Conservation (phyloP, 2,797 vertebrate genomes). For the Acanthurus leucopareius region DNA sequence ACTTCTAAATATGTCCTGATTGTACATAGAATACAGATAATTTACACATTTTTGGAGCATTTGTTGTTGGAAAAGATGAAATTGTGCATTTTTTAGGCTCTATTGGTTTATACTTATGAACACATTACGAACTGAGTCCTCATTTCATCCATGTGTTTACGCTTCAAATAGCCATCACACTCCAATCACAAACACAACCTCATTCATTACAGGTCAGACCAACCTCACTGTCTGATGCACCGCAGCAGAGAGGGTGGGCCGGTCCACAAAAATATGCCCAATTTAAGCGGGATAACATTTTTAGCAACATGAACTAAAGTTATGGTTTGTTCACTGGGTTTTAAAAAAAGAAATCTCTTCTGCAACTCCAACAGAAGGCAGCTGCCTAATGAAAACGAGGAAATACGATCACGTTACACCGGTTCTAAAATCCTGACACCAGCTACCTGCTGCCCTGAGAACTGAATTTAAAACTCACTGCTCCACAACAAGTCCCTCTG, state of each 20-base stretch:
- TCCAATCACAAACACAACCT: slow-evolving; percentile 33
- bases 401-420: too few species aligned
- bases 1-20: slow-evolving; percentile 27
- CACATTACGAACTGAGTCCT: slow-evolving; percentile 2
- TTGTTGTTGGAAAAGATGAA: neutral
- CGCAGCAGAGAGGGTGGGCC: neutral
- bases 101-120: neutral
- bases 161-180: slow-evolving; percentile 21
- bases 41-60: slow-evolving; percentile 10
- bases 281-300: too few species aligned
- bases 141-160: slow-evolving; percentile 36
- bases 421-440: too few species aligned
- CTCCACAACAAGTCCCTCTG: too few species aligned
- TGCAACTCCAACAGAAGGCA: too few species aligned
- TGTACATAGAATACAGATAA: slow-evolving; percentile 24
- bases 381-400: too few species aligned
- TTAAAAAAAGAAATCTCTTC: too few species aligned
- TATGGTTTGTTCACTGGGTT: too few species aligned
- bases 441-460: too few species aligned
- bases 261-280: too few species aligned
- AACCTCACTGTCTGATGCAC: neutral
- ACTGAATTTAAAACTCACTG: too few species aligned
- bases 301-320: too few species aligned
- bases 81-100: neutral
- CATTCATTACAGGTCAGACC: slow-evolving; percentile 14